A percentile compares a stretch with the other conserved stretches of the same genome.
Conservation (phyloP, 2,113 vertebrate species). For the Paramormyrops kingsleyae region DNA sequence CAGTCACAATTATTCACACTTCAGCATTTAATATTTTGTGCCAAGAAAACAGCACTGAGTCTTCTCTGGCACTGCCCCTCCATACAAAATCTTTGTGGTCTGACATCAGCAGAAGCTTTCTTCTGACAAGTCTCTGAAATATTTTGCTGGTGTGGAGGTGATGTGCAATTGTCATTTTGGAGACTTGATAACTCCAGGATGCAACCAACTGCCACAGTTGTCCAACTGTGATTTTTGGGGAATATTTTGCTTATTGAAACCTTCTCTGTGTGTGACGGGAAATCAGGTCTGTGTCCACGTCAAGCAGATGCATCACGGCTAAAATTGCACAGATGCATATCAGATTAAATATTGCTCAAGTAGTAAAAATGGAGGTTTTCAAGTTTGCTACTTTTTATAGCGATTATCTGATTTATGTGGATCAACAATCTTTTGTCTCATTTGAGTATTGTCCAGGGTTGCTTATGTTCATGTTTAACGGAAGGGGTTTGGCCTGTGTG, state of each 20-base stretch:
- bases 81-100: neutral
- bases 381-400: neutral
- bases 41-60: neutral
- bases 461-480: neutral
- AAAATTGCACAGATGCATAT: neutral
- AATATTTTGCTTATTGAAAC: neutral
- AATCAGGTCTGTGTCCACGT: neutral
- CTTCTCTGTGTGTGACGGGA: neutral
- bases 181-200: neutral
- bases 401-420: neutral
- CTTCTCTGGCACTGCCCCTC: neutral
- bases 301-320: neutral
- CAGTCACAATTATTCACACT: neutral
- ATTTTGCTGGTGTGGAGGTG: neutral
- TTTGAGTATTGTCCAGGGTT: neutral
- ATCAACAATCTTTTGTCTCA: neutral
- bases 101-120: neutral
- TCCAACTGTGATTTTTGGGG: neutral
- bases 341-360: neutral
- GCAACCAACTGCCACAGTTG: neutral
- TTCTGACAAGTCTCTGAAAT: neutral
- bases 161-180: neutral
- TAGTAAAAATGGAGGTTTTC: neutral
- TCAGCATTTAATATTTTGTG: neutral
- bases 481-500: neutral